Base-by-base conservation (phyloP, 2,113 vertebrate genomes). In the Ondatra zibethicus region DNA sequence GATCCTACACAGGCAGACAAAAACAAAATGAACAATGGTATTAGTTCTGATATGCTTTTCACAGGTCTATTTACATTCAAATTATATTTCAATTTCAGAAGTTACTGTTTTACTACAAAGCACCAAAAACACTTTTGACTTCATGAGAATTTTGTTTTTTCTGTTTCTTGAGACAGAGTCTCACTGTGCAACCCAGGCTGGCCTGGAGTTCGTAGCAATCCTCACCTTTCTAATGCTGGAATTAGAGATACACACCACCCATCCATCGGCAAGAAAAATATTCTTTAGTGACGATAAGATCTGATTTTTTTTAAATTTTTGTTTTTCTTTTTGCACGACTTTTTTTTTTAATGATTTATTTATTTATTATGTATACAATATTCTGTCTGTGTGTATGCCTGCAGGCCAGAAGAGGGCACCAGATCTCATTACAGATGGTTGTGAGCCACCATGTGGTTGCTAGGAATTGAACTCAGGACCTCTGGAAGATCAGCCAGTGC, bases 1-100 rank as follows among this genome's bases (percentile, higher is more conserved):
- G 98, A 97, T 99, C 98, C 98, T 98, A 93, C 89, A 93, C 70
- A 98, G 14, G 84, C 95, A 77, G 94, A 88, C n/a, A 42, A 50
- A 84, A 80, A 93, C 93, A 94, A 98, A 66, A 91, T 39, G 63
- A 97, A 97, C 19, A 96, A 94, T 76, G 75, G 97, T 97, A 89
- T 92, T 12, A 85, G 96, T 92, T 97, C 45, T 81, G 33, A 94
- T 31, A 75, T 1, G 10, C 73, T 93, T 93, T 96, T 87, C 39
- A 5, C 68, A 95, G 14, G 93, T 87, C 52, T 88, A 81, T 86
- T 96, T 96, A 47, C 42, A 68, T 45, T 97, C 85, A 92, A 82
- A 89, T 55, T 96, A 16, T 45, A 91, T 84, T 97, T 95, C 63
- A 91, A 52, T 21, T 92, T 12, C 91, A 96, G 36, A 96, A 93